Base-by-base conservation (phyloP, 1,140 invertebrate species). In the Hylaeus anthracinus region DNA sequence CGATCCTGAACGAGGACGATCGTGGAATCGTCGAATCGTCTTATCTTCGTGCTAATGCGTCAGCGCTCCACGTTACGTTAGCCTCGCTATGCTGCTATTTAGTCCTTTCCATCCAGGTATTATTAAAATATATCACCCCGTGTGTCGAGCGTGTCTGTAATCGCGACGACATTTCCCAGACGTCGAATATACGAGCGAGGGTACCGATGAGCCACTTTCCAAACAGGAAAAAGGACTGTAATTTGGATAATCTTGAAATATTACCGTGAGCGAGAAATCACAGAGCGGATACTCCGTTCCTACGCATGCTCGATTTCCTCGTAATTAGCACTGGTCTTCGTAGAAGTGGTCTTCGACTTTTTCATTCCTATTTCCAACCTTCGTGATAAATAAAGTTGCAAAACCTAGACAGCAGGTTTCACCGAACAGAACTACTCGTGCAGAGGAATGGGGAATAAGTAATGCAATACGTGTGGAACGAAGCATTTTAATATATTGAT, bases 191-290 rank as follows among this genome's bases (percentile, higher is more conserved):
- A 15, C 15, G 4, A 41, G 15, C 53, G 39, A 5, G 9, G 9
- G 8, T n/a, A 0, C 1, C 67, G 6, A 9, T 8, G 3, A 55
- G 37, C 1, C 53, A 15, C 8, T 55, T 70, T 70, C 6, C 5
- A 39, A 15, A 9, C 8, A 9, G 37, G 5, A 12, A 41, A 39
- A 63, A 14, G 10, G 6, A 39, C 60, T 12, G 37, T 9, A 41
- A 41, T 41, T 63, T 63, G 37, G 10, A n/a, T 71, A 43, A 56
- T 71, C 53, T 71, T 71, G 15, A 71, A 43, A 56, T 56, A 56
- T 71, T 63, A 12, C n/a, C 6, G 8, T 2, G 9, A 2, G 37
- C n/a, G 5, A 39, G 12, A 37, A 0, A n/a, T 37, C 5, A n/a
- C 2, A 8, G 6, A 37, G 58, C 14, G 12, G n/a, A 15, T 1